Evolutionary conservation across 2,888 invertebrate species (phyloP).

Genomic region (Sycophila texana): DNA sequence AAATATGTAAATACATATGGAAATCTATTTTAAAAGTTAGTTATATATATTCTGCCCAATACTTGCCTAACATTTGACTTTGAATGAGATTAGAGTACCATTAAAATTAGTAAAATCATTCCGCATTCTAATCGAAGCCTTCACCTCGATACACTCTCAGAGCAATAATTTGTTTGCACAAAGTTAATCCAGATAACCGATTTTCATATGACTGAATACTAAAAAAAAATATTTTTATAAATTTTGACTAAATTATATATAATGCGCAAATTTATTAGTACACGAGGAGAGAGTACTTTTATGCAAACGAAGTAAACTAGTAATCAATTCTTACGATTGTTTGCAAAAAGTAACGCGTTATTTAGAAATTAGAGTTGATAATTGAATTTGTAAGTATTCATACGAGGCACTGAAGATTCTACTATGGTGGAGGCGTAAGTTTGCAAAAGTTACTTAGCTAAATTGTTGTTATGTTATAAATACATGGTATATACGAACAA

Average conservation of each 20-base stretch:
- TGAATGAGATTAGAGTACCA: conserved; percentile 22
- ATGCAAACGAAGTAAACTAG: conserved; percentile 16
- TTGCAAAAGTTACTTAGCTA: conserved; percentile 57
- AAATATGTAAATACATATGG: not conserved
- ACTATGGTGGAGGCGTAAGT: conserved; percentile 52
- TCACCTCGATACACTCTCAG: conserved; percentile 15
- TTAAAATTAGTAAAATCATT: conserved; percentile 35
- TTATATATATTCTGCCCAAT: conserved; percentile 24
- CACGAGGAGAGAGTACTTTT: conserved; percentile 20
- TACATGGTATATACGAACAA: conserved; percentile 33
- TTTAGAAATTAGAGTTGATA: conserved; percentile 35
- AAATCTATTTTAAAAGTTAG: conserved; percentile 27
- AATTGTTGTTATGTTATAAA: conserved; percentile 50
- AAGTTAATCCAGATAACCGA: conserved; percentile 20
- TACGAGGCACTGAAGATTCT: conserved; percentile 47
- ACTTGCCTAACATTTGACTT: conserved; percentile 46
- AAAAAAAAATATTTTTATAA: conserved; percentile 53
- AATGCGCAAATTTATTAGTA: conserved; percentile 26
- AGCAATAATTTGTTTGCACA: conserved; percentile 34
- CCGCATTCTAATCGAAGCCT: conserved; percentile 23
- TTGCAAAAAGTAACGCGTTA: conserved; percentile 44
- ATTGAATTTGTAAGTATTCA: conserved; percentile 39
- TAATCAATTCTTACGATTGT: conserved; percentile 14
- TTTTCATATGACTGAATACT: conserved; percentile 34
- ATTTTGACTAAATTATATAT: conserved; percentile 47